A percentile compares a stretch with the other conserved stretches of the same genome.
Conservation (phyloP, 2,113 vertebrate genomes). For the Stigmatopora argus region DNA sequence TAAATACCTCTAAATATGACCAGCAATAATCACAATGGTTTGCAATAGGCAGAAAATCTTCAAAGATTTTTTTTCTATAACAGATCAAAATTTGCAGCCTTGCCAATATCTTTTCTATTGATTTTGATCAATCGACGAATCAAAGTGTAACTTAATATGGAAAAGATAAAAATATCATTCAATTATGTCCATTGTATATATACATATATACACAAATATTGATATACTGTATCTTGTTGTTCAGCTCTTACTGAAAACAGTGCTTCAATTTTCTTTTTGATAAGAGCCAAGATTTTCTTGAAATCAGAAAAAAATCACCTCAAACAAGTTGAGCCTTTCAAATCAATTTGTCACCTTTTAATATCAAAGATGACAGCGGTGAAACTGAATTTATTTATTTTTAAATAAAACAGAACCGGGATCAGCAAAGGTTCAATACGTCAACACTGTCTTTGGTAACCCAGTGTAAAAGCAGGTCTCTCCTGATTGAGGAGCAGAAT, state of each 20-base stretch:
- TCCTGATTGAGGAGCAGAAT: neutral
- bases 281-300: neutral
- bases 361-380: slow-evolving; percentile 51
- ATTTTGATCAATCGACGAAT: too few relatives aligned
- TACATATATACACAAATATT: too few relatives aligned
- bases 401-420: neutral
- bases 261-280: neutral
- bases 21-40: too few relatives aligned
- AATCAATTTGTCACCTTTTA: slow-evolving; percentile 41
- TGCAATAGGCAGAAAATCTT: too few relatives aligned
- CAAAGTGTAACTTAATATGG: too few relatives aligned
- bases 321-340: neutral
- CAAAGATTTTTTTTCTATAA: too few relatives aligned
- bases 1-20: too few relatives aligned
- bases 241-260: neutral
- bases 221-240: too few relatives aligned
- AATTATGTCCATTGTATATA: too few relatives aligned
- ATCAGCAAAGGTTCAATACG: neutral
- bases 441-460: neutral
- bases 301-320: neutral
- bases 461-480: neutral
- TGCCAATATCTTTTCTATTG: too few relatives aligned
- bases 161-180: too few relatives aligned
- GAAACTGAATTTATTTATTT: neutral
- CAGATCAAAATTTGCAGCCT: too few relatives aligned